phyloP scores from a whole-genome alignment of 2,888 invertebrate genomes.

The Morpho deidamia region DNA sequence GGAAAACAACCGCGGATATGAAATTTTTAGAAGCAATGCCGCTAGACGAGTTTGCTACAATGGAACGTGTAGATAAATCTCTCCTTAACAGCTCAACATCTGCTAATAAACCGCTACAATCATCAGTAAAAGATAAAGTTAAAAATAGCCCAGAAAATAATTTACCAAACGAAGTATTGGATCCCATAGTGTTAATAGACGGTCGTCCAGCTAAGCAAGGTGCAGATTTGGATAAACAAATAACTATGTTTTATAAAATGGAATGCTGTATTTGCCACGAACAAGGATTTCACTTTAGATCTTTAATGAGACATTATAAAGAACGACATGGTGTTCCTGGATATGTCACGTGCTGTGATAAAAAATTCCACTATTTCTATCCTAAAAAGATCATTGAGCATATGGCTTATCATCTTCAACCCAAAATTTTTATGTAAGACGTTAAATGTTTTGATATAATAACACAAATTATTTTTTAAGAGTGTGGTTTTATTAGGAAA shows the following conservation, averaged over 20 bases:
- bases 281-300: conserved; percentile 61
- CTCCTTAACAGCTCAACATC: conserved; percentile 39
- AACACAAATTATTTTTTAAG: background rate
- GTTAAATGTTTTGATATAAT: background rate
- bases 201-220: conserved; percentile 66
- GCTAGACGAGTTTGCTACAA: conserved; percentile 59
- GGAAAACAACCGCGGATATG: conserved; percentile 49
- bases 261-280: conserved; percentile 71
- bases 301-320: conserved; percentile 70
- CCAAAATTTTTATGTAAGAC: conserved; percentile 68
- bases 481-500: background rate
- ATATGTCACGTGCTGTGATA: conserved; percentile 67
- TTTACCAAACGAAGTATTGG: conserved; percentile 40
- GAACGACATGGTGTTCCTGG: conserved; percentile 71
- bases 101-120: conserved; percentile 24
- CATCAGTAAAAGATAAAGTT: conserved; percentile 26
- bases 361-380: conserved; percentile 71
- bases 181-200: conserved; percentile 56
- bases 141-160: conserved; percentile 31
- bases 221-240: conserved; percentile 60
- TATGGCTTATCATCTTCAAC: conserved; percentile 69
- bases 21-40: conserved; percentile 65
- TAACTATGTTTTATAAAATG: conserved; percentile 70
- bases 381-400: conserved; percentile 72
- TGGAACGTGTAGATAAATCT: conserved; percentile 54